Conservation (phyloP, 2,797 vertebrate species). For the Pseudomugil gertrudae region DNA sequence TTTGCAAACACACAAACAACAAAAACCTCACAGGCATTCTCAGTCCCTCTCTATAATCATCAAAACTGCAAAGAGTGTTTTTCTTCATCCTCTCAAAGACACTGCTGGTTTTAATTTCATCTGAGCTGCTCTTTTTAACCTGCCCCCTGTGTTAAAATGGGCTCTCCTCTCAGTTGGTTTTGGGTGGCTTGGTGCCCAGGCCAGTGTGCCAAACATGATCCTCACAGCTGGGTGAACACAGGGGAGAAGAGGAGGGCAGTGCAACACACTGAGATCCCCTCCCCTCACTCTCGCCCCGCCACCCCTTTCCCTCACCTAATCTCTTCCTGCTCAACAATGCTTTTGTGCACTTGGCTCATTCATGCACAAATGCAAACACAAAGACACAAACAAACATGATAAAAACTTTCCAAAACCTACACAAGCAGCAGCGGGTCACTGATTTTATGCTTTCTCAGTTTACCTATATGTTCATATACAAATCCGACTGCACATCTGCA, state of each 20-base stretch:
- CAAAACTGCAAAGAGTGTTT: conserved; percentile 13
- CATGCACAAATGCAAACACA: conserved; percentile 47
- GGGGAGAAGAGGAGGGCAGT: conserved; percentile 54
- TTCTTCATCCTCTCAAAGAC: conserved; percentile 41
- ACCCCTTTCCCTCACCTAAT: conserved; percentile 43
- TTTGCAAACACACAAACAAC: conserved; percentile 4
- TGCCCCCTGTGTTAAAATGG: conserved; percentile 43
- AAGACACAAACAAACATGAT: conserved; percentile 48
- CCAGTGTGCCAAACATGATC: conserved; percentile 62
- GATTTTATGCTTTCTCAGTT: conserved; percentile 13
- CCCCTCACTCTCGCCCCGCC: not conserved
- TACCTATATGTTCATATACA: not conserved
- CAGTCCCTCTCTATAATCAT: not conserved
- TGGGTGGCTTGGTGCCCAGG: conserved; percentile 41
- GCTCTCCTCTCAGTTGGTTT: conserved; percentile 44
- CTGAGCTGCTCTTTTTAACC: conserved; percentile 38
- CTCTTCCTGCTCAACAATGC: conserved; percentile 50
- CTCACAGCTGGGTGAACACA: conserved; percentile 67
- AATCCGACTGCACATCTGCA: not conserved
- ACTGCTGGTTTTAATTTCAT: conserved; percentile 31
- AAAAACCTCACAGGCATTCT: not conserved
- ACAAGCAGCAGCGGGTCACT: conserved; percentile 14
- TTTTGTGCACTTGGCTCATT: conserved; percentile 54
- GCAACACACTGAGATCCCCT: conserved; percentile 16
- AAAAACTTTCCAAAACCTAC: conserved; percentile 36